Evolutionary conservation across 2,797 vertebrate species (phyloP), one percentile per base, ranked within the genome.

Genomic region (Oreortyx pictus): DNA sequence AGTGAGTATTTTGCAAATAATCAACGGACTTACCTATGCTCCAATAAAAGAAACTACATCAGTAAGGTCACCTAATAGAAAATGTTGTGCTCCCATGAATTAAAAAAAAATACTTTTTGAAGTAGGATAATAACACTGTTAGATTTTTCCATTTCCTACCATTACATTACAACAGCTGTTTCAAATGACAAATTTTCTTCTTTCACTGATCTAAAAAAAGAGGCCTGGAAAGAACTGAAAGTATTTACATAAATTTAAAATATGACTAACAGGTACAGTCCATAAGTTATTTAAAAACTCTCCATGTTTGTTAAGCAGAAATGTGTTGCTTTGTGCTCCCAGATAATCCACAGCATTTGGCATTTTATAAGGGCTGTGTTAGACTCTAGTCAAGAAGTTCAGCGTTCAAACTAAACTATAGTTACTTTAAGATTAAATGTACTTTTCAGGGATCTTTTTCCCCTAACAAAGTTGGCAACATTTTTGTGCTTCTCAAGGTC

Each of bases 361-460:
- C 72, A 88, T 89, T 67, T 67, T 87, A 76, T 65, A 49, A 66
- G 64, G 35, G 11, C n/a, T 89, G 94, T 91, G 44, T 92, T 82
- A 66, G 54, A 92, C 84, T 74, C 43, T 56, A 81, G 46, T 66
- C 57, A 94, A 86, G 65, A 5, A 88, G 72, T 59, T 77, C 67
- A 87, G 29, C 3, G 65, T 78, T 77, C 73, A 86, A 79, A 67
- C 88, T 71, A 75, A 91, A 90, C 43, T 44, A 47, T 12, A 92
- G 67, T 31, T 65, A 74, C 33, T 33, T 8, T 68, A 81, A 94
- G 50, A 44, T 64, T 68, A 31, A 37, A 82, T 46, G 25, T 79
- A 65, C 6, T 72, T 82, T 77, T 70, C 70, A 75, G 52, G 52
- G 59, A 60, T 37, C 25, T 49, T 60, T 66, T 73, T 73, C 14